A percentile compares a stretch with the other conserved stretches of the same genome.
Evolutionary conservation across 2,113 vertebrate genomes (phyloP).

Genomic region (Tilapia sparmanii): DNA sequence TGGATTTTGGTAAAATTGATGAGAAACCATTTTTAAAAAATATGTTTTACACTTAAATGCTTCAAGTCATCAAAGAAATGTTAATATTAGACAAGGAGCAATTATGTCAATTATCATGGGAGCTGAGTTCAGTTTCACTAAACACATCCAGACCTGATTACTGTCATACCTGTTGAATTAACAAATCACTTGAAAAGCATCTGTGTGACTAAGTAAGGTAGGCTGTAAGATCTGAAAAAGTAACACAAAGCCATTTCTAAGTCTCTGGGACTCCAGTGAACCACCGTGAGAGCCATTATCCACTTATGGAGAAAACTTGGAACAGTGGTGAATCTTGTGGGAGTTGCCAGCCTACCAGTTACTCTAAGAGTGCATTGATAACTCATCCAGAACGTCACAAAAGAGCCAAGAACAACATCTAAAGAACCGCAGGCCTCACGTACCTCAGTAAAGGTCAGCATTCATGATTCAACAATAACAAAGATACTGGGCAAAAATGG

Average conservation of each 20-base stretch:
- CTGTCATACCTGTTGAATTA: background rate
- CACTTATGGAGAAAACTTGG: background rate
- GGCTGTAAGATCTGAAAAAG: background rate
- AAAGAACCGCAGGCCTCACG: no score
- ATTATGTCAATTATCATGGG: background rate
- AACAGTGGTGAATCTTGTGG: background rate
- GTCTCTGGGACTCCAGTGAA: background rate
- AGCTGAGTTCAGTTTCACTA: background rate
- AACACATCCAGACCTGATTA: background rate
- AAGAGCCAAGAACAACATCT: background rate
- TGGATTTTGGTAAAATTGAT: background rate
- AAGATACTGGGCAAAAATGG: background rate
- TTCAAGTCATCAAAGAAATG: background rate
- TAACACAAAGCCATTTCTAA: background rate
- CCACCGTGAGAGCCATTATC: background rate
- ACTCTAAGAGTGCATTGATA: background rate
- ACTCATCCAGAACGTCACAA: background rate
- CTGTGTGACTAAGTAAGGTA: background rate
- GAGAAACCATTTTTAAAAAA: no score
- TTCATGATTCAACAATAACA: background rate
- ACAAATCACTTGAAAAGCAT: background rate
- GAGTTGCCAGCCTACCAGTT: background rate
- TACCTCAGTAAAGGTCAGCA: background rate
- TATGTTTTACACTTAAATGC: background rate
- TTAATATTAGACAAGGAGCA: background rate